phyloP scores from a whole-genome alignment of 2,888 invertebrate species.

The Meloe dianella region DNA sequence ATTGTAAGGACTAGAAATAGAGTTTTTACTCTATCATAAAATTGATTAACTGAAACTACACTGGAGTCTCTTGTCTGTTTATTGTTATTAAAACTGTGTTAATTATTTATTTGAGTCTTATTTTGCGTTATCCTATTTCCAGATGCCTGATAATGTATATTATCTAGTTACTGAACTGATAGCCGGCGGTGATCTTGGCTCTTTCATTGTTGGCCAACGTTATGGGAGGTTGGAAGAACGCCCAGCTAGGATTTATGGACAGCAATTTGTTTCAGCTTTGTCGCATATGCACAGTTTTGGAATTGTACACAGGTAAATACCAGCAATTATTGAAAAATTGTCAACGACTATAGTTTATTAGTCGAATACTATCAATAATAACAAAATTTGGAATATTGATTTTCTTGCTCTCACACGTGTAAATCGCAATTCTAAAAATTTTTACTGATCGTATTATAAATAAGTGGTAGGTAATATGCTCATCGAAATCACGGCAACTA shows the following conservation, averaged over 20 bases:
- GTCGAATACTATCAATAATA: no score
- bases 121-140: conserved; percentile 15
- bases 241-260: conserved; percentile 64
- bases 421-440: not conserved
- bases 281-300: conserved; percentile 71
- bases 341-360: no score
- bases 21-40: no score
- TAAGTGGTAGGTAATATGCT: not conserved
- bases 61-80: not conserved
- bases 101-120: not conserved
- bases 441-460: not conserved
- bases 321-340: not conserved
- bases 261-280: conserved; percentile 72
- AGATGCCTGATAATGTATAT: conserved; percentile 65
- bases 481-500: not conserved
- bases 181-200: conserved; percentile 73
- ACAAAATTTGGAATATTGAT: no score
- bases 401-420: no score
- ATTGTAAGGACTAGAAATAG: no score
- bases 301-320: conserved; percentile 70
- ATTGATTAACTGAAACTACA: conserved; percentile 5
- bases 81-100: not conserved
- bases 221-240: conserved; percentile 65
- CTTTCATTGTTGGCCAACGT: conserved; percentile 67
- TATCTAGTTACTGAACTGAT: conserved; percentile 78